A percentile compares a stretch with the other conserved stretches of the same genome.
phyloP scores from a whole-genome alignment of 2,113 vertebrate species.

The Nibea coibor region DNA sequence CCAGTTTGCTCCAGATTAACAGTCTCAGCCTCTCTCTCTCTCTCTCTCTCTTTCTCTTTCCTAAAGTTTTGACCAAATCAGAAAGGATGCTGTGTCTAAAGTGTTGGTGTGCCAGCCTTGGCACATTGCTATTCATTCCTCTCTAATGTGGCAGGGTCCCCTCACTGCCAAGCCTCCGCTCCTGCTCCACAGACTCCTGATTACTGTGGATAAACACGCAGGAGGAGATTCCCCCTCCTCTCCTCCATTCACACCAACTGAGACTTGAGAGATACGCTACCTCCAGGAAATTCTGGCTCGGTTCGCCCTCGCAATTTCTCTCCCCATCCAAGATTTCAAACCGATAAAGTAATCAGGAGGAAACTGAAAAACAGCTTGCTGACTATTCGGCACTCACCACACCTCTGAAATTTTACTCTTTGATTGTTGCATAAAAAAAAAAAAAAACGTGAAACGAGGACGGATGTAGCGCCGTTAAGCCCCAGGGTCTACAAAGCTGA shows the following conservation, averaged over 20 bases:
- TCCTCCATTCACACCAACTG: conserved; percentile 73
- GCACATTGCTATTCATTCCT: conserved; percentile 79
- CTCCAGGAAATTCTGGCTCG: conserved; percentile 80
- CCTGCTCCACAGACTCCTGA: conserved; percentile 81
- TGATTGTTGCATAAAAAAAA: conserved; percentile 48
- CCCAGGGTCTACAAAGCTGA: conserved; percentile 54
- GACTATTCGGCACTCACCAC: conserved; percentile 29
- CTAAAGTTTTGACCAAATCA: conserved; percentile 76
- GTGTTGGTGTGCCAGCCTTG: conserved; percentile 74
- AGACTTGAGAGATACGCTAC: conserved; percentile 76
- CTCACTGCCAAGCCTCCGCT: conserved; percentile 74
- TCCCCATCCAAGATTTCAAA: conserved; percentile 74
- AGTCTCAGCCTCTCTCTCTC: conserved; percentile 27
- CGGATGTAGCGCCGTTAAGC: conserved; percentile 20
- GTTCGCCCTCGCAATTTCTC: conserved; percentile 53
- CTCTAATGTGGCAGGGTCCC: conserved; percentile 77
- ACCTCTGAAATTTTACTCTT: conserved; percentile 37
- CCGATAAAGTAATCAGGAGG: conserved; percentile 74
- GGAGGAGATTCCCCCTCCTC: conserved; percentile 69
- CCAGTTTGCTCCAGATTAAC: conserved; percentile 68
- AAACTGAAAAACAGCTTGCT: conserved; percentile 56
- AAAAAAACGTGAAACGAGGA: conserved; percentile 6
- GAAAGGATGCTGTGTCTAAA: conserved; percentile 78
- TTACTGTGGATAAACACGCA: conserved; percentile 83
- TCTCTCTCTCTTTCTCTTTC: conserved; percentile 30